phyloP scores from a whole-genome alignment of 2,113 vertebrate genomes.

The Python bivittatus region DNA sequence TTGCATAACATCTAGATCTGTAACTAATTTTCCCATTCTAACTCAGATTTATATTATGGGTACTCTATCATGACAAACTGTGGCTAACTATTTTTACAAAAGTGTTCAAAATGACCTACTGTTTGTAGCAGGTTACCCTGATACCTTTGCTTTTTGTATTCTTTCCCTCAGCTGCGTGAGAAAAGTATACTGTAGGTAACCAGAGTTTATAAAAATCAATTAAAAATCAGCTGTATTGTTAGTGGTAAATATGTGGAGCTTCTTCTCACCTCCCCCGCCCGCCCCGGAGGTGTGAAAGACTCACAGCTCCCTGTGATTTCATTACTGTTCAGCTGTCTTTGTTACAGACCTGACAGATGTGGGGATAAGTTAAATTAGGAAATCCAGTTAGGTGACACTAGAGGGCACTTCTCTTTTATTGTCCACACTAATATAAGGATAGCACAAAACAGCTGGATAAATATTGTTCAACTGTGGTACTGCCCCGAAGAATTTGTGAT shows the following conservation, averaged over 20 bases:
- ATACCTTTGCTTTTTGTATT: conserved; percentile 1
- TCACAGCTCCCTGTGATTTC: not conserved
- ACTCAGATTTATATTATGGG: not conserved
- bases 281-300: not conserved
- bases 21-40: not conserved
- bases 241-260: not conserved
- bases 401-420: not conserved
- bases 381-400: conserved; percentile 17
- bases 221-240: conserved; percentile 2
- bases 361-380: conserved; percentile 4
- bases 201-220: conserved; percentile 16
- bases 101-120: not conserved
- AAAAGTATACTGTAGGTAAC: not conserved
- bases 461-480: not conserved
- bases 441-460: conserved; percentile 18
- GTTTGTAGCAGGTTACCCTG: not conserved
- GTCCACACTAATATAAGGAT: not conserved
- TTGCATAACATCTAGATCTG: not conserved
- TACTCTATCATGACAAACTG: not conserved
- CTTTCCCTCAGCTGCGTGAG: not conserved
- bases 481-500: not conserved
- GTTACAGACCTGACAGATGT: not conserved
- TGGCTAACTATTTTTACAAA: not conserved
- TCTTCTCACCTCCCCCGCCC: not conserved
- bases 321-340: conserved; percentile 15